A percentile compares a stretch with the other conserved stretches of the same genome.
phyloP scores from a whole-genome alignment of 1,140 invertebrate species.

The Harpegnathos saltator region DNA sequence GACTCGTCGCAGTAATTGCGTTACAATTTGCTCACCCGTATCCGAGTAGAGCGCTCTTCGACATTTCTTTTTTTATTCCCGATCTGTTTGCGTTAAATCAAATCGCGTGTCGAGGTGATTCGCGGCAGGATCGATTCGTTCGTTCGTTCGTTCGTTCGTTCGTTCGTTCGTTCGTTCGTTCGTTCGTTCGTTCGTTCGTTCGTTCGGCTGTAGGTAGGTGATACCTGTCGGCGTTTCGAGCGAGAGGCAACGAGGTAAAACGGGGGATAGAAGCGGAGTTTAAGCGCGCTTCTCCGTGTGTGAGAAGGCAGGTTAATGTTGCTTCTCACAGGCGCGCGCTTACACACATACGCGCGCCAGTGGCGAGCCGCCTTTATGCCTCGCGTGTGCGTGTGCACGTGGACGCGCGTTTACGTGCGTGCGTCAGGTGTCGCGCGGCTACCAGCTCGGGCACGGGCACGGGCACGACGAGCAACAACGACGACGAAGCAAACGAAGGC shows the following conservation, averaged over 20 bases:
- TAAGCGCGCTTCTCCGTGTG: conserved; percentile 64
- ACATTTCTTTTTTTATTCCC: too few species aligned
- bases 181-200: too few species aligned
- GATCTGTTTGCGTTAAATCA: too few species aligned
- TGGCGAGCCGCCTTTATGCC: conserved; percentile 44
- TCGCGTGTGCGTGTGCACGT: conserved; percentile 15
- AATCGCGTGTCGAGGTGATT: too few species aligned
- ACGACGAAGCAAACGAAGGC: conserved; percentile 65
- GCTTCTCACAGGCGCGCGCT: conserved; percentile 80
- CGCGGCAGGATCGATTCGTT: too few species aligned
- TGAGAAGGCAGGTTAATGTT: conserved; percentile 83
- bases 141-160: too few species aligned
- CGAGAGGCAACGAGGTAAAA: conserved; percentile 23
- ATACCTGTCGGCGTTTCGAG: conserved; percentile 1
- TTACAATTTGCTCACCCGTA: too few species aligned
- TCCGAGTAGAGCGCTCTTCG: too few species aligned
- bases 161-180: too few species aligned
- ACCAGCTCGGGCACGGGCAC: conserved; percentile 29
- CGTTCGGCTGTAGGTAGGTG: too few species aligned
- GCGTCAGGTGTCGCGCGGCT: conserved; percentile 81
- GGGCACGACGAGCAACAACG: background rate
- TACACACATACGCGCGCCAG: conserved; percentile 13
- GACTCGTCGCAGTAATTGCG: too few species aligned
- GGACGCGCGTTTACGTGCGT: conserved; percentile 33
- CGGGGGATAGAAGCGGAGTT: conserved; percentile 25